Percentiles rank a stretch among this genome's conserved stretches.
Evolutionary conservation across 2,888 invertebrate genomes (phyloP).

Genomic region (Athalia cordata): DNA sequence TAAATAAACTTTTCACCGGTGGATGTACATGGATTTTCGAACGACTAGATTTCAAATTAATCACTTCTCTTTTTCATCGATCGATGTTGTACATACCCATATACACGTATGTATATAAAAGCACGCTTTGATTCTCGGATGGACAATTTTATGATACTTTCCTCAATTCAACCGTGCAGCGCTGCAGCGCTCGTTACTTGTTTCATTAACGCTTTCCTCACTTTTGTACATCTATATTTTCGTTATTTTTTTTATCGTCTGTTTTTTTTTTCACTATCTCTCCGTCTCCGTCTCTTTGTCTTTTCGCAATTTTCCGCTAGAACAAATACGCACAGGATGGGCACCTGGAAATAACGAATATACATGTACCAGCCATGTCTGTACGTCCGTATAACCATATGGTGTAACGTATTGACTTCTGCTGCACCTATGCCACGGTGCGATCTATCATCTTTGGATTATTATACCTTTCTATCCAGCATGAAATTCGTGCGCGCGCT

Average conservation of each 20-base stretch:
- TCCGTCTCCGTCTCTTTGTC: background rate
- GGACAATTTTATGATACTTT: background rate
- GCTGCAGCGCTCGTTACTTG: conserved; percentile 10
- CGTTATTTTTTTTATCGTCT: background rate
- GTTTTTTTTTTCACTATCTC: background rate
- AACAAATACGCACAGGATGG: too few relatives aligned
- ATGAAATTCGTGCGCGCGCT: too few relatives aligned
- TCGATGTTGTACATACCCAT: too few relatives aligned
- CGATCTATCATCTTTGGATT: too few relatives aligned
- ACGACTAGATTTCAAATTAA: background rate
- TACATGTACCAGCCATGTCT: too few relatives aligned
- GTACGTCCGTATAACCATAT: too few relatives aligned
- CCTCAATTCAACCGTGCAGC: background rate
- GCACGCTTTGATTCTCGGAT: background rate
- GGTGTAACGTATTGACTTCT: too few relatives aligned
- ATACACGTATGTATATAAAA: too few relatives aligned
- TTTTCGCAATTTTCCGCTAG: background rate
- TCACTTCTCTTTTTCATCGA: background rate
- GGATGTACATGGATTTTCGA: conserved; percentile 22
- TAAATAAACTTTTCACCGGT: conserved; percentile 55
- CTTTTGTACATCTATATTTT: background rate
- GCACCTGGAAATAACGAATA: too few relatives aligned
- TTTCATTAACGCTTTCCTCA: conserved; percentile 15
- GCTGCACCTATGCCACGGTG: too few relatives aligned
- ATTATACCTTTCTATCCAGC: too few relatives aligned